phyloP scores from a whole-genome alignment of 2,888 invertebrate species.

The Clitarchus hookeri region DNA sequence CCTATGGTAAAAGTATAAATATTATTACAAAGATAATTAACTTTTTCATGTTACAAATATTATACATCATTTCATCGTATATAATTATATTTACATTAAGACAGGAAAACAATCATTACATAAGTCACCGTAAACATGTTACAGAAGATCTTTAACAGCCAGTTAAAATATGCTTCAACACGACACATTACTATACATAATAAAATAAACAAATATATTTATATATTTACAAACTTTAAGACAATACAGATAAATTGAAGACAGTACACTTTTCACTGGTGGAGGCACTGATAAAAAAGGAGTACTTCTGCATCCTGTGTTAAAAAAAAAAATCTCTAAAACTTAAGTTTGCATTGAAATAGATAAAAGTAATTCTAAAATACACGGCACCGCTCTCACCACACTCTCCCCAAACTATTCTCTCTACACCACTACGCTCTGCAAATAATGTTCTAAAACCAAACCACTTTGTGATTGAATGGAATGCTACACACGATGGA shows the following conservation, averaged over 20 bases:
- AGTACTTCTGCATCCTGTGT: constrained; percentile 27
- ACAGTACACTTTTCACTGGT: constrained; percentile 34
- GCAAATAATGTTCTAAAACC: constrained; percentile 22
- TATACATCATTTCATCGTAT: constrained; percentile 38
- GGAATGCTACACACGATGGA: constrained; percentile 37
- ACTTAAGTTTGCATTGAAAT: constrained; percentile 30
- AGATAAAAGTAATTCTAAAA: constrained; percentile 19
- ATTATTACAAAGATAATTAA: constrained; percentile 44
- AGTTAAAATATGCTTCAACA: constrained; percentile 40
- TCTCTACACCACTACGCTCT: neutral
- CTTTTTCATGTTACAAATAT: constrained; percentile 43
- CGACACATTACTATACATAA: constrained; percentile 36
- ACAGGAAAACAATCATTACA: constrained; percentile 32
- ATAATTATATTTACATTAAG: constrained; percentile 40
- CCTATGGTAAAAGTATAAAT: constrained; percentile 44
- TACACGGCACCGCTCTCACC: constrained; percentile 24
- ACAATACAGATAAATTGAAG: constrained; percentile 26
- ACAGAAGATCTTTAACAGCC: constrained; percentile 37
- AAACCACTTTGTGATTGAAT: constrained; percentile 1
- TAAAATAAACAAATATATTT: constrained; percentile 38
- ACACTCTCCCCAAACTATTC: constrained; percentile 20
- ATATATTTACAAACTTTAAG: constrained; percentile 34
- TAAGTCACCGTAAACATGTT: constrained; percentile 34
- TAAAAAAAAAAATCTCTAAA: constrained; percentile 25
- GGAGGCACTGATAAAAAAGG: constrained; percentile 41